Base-by-base conservation (phyloP, 2,113 vertebrate species). In the Colistium nudipinnis region DNA sequence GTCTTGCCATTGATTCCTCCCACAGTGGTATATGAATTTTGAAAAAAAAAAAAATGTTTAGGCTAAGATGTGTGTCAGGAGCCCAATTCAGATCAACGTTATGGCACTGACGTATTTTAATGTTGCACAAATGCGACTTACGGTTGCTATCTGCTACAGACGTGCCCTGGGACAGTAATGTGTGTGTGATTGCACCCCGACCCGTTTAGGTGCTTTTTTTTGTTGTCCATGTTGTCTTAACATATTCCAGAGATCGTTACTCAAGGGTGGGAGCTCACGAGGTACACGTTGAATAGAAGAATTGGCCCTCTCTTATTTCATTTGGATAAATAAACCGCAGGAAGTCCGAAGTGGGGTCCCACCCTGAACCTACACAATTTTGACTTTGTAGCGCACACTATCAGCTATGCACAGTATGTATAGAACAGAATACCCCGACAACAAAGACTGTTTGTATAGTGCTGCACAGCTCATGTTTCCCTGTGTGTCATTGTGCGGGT, bases 241-340 rank as follows among this genome's bases (percentile, higher is more conserved):
- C 41, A 54, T 19, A 64, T 65, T 8, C 7, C 39, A 6, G 17
- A 19, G 17, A 36, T 59, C 47, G 31, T 38, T 44, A 6, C 27
- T 49, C 24, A 59, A 43, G 45, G 20, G 22, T 53, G 4, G 30
- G 22, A 63, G 62, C 64, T 54, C 48, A 47, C 38, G 7, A 53
- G 48, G 52, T 49, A 24, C 69, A 77, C 25, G 25, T 35, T 57
- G 25, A 48, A 55, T 47, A 6, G 54, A 14, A 64, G 17, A 59
- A 48, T 27, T 44, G 61, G n/a, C n/a, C n/a, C n/a, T n/a, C n/a
- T n/a, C n/a, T n/a, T n/a, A n/a, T n/a, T n/a, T n/a, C n/a, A n/a
- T 76, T 64, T 72, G 28, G 49, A 63, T 56, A 48, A 78, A 78
- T 52, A 80, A 78, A 70, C 49, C 22, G 57, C 38, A 39, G 25